Evolutionary conservation across 2,113 vertebrate species (phyloP).

Genomic region (Xiphophorus couchianus): DNA sequence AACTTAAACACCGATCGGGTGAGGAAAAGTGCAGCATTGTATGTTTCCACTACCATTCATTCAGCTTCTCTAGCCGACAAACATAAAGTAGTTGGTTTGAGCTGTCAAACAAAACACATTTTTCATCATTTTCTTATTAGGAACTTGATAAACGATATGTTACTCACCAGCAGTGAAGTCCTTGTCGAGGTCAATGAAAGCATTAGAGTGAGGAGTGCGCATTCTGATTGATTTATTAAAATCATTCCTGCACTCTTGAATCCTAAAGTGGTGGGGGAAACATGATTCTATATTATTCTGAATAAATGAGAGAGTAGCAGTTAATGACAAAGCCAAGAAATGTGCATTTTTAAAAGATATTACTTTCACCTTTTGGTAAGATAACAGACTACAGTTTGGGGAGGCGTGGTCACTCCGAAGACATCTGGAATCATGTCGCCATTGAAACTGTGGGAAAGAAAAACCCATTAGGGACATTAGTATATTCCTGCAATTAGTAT

Average conservation of each 20-base stretch:
- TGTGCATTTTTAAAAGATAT: neutral
- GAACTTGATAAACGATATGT: neutral
- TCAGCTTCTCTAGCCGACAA: neutral
- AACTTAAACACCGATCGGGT: too few relatives aligned
- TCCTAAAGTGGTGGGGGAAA: conserved; percentile 74
- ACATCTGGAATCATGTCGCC: conserved; percentile 96
- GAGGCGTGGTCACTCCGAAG: conserved; percentile 81
- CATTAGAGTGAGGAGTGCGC: conserved; percentile 90
- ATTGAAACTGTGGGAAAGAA: conserved; percentile 86
- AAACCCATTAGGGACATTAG: neutral
- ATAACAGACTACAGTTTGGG: conserved; percentile 81
- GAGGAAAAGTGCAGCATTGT: neutral
- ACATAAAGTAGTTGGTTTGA: neutral
- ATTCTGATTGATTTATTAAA: conserved; percentile 76
- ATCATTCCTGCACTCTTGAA: conserved; percentile 76
- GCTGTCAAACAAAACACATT: neutral
- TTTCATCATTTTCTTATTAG: neutral
- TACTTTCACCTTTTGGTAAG: conserved; percentile 78
- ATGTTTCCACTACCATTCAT: neutral
- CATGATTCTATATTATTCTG: neutral
- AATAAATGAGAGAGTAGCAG: neutral
- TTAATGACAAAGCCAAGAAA: neutral
- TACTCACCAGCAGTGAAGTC: conserved; percentile 95
- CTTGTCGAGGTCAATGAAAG: conserved; percentile 93
- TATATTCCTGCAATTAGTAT: neutral